These are phyloP conservation scores for Eulimnadia texana DNA, from an alignment of 1,140 invertebrate genomes.

Conservation along the genomic window DNA sequence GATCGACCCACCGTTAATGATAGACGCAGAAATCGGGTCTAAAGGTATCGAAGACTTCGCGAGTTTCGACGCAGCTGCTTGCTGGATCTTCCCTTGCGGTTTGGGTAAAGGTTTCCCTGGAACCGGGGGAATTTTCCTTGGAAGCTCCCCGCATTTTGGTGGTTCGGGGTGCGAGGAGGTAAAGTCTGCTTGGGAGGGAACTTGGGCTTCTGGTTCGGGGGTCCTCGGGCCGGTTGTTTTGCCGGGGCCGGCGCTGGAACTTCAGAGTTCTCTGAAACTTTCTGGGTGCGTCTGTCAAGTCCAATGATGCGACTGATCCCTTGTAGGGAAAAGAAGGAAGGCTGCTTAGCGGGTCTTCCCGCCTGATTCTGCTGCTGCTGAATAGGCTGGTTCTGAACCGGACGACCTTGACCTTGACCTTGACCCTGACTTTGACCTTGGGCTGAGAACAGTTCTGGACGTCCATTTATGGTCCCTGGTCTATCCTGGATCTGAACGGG, in stretches of 20 bases:
- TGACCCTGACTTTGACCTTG: no score
- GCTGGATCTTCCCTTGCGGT: not conserved
- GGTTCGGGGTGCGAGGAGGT: not conserved
- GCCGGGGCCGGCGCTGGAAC: not conserved
- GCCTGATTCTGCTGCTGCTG: no score
- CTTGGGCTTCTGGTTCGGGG: not conserved
- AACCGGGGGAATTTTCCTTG: not conserved
- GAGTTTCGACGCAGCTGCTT: not conserved
- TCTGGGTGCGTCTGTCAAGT: not conserved
- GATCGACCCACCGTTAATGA: not conserved
- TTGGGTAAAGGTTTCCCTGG: not conserved
- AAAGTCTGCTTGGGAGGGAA: not conserved
- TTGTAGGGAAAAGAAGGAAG: not conserved
- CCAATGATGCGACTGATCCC: not conserved
- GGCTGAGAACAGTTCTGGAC: not conserved
- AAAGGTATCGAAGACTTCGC: not conserved
- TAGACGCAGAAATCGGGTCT: conserved; percentile 7
- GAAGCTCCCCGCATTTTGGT: not conserved
- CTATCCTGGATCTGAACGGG: not conserved
- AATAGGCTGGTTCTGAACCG: not conserved
- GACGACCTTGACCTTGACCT: not conserved
- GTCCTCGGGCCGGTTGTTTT: not conserved
- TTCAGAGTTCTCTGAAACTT: not conserved
- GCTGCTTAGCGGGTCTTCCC: not conserved
- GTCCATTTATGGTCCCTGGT: not conserved